Evolutionary conservation across 2,888 invertebrate species (phyloP), one percentile per base, ranked within the genome.

Genomic region (Galeruca laticollis): DNA sequence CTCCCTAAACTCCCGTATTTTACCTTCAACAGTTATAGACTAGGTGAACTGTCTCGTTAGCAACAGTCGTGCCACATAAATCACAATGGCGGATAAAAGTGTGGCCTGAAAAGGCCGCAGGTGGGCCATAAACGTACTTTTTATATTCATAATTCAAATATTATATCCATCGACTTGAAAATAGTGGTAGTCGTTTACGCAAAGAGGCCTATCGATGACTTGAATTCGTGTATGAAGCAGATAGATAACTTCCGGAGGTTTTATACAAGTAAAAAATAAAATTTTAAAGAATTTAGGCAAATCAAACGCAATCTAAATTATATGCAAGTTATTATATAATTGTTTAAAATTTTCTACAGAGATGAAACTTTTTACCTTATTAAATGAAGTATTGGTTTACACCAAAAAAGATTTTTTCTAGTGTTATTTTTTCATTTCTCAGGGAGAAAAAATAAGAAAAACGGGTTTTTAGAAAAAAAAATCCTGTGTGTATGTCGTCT

Each of bases 51-150:
- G 74, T 78, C 78, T 78, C 78, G 83, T 83, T 82, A 83, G 82
- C 80, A 79, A 78, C 81, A 78, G 78, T 75, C 77, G 72, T 64
- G 76, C 76, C 75, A 74, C 80, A 82, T 83, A 83, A 83, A 83
- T 83, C 82, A 82, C 73, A 74, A 68, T 60, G 63, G 63, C 66
- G 81, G 81, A 81, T 81, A 82, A 81, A 80, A 81, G 79, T 80
- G 80, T 79, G 77, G 78, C 78, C 80, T 79, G 80, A 80, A 82
- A 81, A 52, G 82, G 82, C 79, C 82, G 82, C 83, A 83, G 83
- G 83, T 83, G 83, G 82, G 82, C 80, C 74, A 82, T 82, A 81
- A 82, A 82, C 77, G 81, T 76, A 77, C 77, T 75, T 74, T 75
- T 66, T 72, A 66, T 69, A 72, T 70, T 72, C 74, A 72, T 74